Evolutionary conservation across 2,797 vertebrate genomes (phyloP).

Genomic region (Centroberyx gerrardi): DNA sequence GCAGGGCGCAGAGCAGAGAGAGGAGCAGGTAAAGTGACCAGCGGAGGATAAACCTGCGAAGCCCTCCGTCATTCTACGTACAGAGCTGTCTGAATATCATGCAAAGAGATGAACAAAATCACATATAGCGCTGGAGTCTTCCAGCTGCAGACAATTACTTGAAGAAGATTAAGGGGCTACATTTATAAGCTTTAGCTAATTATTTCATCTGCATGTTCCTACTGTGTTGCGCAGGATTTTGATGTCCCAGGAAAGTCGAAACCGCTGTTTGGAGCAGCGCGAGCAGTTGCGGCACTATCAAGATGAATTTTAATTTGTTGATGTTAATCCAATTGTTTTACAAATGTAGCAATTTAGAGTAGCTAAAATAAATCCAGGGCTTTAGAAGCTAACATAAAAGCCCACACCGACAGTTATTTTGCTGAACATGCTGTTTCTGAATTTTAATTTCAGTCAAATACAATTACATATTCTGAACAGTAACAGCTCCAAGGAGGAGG

Average conservation of each 20-base stretch:
- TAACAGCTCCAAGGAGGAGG: constrained; percentile 32
- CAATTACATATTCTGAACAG: constrained; percentile 72
- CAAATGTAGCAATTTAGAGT: constrained; percentile 85
- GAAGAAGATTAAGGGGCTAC: constrained; percentile 84
- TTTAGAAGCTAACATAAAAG: constrained; percentile 81
- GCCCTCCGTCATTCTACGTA: constrained; percentile 23
- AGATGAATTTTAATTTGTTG: constrained; percentile 89
- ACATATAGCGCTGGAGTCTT: constrained; percentile 71
- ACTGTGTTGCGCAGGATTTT: constrained; percentile 79
- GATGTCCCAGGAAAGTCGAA: constrained; percentile 85
- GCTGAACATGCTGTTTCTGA: constrained; percentile 77
- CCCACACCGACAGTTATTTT: constrained; percentile 77
- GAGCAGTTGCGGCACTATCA: constrained; percentile 82
- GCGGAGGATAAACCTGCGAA: constrained; percentile 23
- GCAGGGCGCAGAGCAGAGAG: constrained; percentile 1
- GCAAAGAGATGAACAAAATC: constrained; percentile 63
- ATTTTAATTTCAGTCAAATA: constrained; percentile 79
- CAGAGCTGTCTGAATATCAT: constrained; percentile 41
- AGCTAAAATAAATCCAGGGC: constrained; percentile 83
- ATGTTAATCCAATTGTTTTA: constrained; percentile 89
- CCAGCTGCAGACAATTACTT: constrained; percentile 82
- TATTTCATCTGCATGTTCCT: constrained; percentile 86
- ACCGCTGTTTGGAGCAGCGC: constrained; percentile 80
- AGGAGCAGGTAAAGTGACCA: constrained; percentile 43
- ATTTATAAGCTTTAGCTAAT: constrained; percentile 88